phyloP scores from a whole-genome alignment of 2,888 invertebrate genomes.

The Synanthedon vespiformis region DNA sequence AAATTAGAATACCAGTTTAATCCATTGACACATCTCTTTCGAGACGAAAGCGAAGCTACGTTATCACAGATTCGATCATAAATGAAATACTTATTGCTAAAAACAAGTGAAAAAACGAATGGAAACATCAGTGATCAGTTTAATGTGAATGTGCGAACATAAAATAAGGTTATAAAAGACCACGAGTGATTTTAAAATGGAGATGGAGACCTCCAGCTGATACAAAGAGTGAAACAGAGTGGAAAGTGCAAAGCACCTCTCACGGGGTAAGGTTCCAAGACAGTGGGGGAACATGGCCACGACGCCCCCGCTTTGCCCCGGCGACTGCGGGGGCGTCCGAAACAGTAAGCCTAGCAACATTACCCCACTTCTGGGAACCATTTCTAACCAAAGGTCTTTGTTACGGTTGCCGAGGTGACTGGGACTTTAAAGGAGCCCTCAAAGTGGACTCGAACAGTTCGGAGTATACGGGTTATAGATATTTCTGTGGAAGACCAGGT shows the following conservation, averaged over 20 bases:
- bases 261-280: slow-evolving; percentile 29
- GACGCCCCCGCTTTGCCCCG: slow-evolving; percentile 48
- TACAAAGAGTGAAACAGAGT: slow-evolving; percentile 45
- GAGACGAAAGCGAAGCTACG: slow-evolving; percentile 1
- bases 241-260: slow-evolving; percentile 58
- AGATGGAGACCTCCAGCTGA: slow-evolving; percentile 60
- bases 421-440: slow-evolving; percentile 50
- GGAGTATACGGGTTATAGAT: slow-evolving; percentile 65
- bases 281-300: slow-evolving; percentile 56
- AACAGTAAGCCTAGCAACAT: neutral
- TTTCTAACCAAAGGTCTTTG: slow-evolving; percentile 54
- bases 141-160: slow-evolving; percentile 23
- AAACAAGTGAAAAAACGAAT: slow-evolving; percentile 6
- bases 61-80: slow-evolving; percentile 2
- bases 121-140: slow-evolving; percentile 7
- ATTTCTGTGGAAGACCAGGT: slow-evolving; percentile 49
- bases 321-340: slow-evolving; percentile 39
- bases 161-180: slow-evolving; percentile 32
- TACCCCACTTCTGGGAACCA: slow-evolving; percentile 35
- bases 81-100: neutral
- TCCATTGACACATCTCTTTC: slow-evolving; percentile 30
- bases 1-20: neutral
- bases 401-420: slow-evolving; percentile 59
- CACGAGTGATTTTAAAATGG: slow-evolving; percentile 68
- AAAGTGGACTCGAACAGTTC: slow-evolving; percentile 56